Evolutionary conservation across 1,140 invertebrate genomes (phyloP), one percentile per base, ranked within the genome.

Genomic region (Thaumatotibia leucotreta): DNA sequence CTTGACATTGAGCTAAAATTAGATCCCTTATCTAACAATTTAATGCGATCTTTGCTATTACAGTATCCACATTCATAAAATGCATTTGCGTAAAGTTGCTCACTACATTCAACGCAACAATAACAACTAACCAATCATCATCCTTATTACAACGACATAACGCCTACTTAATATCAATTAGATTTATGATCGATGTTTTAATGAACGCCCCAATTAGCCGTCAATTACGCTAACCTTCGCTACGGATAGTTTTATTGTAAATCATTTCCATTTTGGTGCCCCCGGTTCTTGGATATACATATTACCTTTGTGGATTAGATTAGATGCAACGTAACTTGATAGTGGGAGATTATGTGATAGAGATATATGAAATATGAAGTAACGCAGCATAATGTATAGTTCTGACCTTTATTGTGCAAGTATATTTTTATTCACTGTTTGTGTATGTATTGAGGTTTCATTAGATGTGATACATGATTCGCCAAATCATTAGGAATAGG

Each of bases 211-310:
- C 27, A 58, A 58, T 58, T 58, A 31, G 14, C 22, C 23, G 45
- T 20, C 27, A 14, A 24, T 58, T 58, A 58, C 52, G 52, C 29
- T 58, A 58, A 27, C 52, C 52, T 58, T 58, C 52, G 52, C 29
- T n/a, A 20, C n/a, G 17, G 39, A 58, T 58, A 58, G 23, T 58
- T 58, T 58, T 58, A 58, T 58, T 29, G 52, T 58, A 24, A 31
- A 6, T 49, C 5, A 27, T 58, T 58, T 58, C 52, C 52, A 58
- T 24, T 58, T 27, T 29, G 52, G 24, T 58, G 52, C 52, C n/a
- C n/a, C n/a, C n/a, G n/a, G n/a, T n/a, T n/a, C n/a, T n/a, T n/a
- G n/a, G n/a, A n/a, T n/a, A n/a, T n/a, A n/a, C n/a, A n/a, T n/a
- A 54, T 54, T 52, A 52, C 17, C 22, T 22, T 54, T 58, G 24